A percentile compares a stretch with the other conserved stretches of the same genome.
Conservation (phyloP, 1,140 invertebrate species). For the Bicyclus anynana region DNA sequence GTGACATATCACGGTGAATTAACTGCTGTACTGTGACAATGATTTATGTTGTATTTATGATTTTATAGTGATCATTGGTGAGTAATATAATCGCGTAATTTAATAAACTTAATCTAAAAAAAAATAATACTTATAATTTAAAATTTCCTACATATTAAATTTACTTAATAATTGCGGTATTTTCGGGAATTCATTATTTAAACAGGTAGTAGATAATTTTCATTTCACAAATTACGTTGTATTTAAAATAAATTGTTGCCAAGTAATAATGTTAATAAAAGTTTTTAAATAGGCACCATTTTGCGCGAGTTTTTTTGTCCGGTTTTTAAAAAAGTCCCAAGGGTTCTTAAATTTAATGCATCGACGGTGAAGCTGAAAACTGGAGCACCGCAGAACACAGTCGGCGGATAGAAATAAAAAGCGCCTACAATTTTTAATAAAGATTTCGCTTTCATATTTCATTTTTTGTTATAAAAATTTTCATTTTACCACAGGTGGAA, state of each 20-base stretch:
- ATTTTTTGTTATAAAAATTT: constrained; percentile 1
- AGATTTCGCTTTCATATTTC: neutral
- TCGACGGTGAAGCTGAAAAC: constrained; percentile 1
- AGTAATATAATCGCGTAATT: constrained; percentile 32
- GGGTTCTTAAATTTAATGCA: constrained; percentile 7
- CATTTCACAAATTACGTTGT: neutral
- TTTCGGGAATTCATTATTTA: too few species aligned
- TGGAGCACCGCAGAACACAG: neutral
- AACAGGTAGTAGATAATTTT: too few species aligned
- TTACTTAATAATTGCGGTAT: too few species aligned
- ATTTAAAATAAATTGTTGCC: neutral
- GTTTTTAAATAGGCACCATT: neutral
- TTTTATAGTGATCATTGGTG: constrained; percentile 73
- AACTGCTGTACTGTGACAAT: constrained; percentile 38
- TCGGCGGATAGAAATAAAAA: constrained; percentile 2
- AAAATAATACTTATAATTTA: too few species aligned
- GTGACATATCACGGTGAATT: constrained; percentile 18
- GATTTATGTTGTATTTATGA: constrained; percentile 54
- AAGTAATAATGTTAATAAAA: neutral
- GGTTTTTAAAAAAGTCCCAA: neutral
- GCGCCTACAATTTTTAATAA: neutral
- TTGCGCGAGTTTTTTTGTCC: neutral
- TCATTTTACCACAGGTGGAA: neutral
- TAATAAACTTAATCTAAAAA: too few species aligned
- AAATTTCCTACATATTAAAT: too few species aligned